Conservation (phyloP, 2,113 vertebrate genomes). For the Strigops habroptila region DNA sequence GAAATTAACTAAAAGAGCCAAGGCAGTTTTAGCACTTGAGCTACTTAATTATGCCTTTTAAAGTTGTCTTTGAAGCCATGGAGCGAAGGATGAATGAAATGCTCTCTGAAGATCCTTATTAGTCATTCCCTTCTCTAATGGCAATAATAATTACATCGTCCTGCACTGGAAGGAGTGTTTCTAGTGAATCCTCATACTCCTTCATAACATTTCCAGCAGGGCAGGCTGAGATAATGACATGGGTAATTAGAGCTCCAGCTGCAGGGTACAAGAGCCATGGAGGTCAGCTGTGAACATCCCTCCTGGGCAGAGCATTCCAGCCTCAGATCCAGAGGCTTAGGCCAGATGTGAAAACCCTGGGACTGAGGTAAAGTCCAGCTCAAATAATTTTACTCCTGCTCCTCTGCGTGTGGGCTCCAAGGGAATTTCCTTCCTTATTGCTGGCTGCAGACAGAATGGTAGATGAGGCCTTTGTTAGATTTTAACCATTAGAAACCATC, state of each 20-base stretch:
- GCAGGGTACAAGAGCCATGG: not conserved
- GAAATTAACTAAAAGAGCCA: conserved; percentile 41
- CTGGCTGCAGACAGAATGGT: not conserved
- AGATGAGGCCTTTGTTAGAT: not conserved
- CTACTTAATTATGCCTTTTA: conserved; percentile 66
- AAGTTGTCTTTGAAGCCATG: conserved; percentile 37
- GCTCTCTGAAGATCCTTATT: conserved; percentile 40
- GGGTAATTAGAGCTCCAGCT: conserved; percentile 4
- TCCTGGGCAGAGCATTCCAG: not conserved
- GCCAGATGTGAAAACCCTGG: not conserved
- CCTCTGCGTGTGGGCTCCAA: not conserved
- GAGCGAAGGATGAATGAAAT: not conserved
- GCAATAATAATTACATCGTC: conserved; percentile 54
- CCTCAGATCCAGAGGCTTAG: not conserved
- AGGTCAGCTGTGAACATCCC: not conserved
- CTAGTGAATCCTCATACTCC: not conserved
- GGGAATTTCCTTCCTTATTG: not conserved
- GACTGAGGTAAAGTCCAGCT: not conserved
- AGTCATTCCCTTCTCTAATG: conserved; percentile 40
- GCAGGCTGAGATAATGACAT: conserved; percentile 3
- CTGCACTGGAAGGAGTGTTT: not conserved
- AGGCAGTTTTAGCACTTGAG: conserved; percentile 39
- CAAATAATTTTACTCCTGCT: not conserved
- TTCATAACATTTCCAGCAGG: not conserved
- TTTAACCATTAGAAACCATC: not conserved